Conservation (phyloP, 2,797 vertebrate species). For the Platyrinchus mystaceus region DNA sequence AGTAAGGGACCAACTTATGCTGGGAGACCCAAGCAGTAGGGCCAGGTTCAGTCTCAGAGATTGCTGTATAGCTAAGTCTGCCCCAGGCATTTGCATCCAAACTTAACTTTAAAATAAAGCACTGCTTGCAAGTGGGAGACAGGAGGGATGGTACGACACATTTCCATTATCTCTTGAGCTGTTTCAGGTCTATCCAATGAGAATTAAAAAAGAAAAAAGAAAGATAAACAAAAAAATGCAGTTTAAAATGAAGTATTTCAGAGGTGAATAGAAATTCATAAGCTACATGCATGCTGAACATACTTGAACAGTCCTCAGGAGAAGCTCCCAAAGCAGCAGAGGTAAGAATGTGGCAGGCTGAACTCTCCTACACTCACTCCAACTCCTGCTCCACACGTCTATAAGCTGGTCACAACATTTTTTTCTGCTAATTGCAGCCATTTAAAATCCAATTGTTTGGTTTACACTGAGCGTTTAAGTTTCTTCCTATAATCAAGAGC, state of each 20-base stretch:
- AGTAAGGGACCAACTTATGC: neutral
- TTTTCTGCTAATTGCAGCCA: neutral
- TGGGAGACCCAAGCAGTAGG: neutral
- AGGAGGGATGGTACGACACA: neutral
- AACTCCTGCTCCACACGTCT: accelerated
- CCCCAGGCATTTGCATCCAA: accelerated
- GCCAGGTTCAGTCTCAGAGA: neutral
- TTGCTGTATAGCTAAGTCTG: neutral
- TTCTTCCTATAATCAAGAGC: neutral
- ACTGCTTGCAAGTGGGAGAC: neutral
- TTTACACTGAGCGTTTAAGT: neutral
- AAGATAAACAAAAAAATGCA: neutral
- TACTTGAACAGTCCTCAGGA: neutral
- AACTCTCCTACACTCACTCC: neutral
- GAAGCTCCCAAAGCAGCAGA: neutral
- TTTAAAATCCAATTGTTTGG: neutral
- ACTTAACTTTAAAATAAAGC: neutral
- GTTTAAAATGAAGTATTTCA: neutral
- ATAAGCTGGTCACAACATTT: neutral
- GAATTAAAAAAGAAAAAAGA: neutral
- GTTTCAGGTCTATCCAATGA: neutral
- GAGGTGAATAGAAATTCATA: neutral
- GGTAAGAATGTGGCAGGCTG: neutral
- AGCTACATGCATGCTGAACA: neutral
- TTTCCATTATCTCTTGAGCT: neutral